phyloP scores from a whole-genome alignment of 2,113 vertebrate species.

The Melanocharis versteri region DNA sequence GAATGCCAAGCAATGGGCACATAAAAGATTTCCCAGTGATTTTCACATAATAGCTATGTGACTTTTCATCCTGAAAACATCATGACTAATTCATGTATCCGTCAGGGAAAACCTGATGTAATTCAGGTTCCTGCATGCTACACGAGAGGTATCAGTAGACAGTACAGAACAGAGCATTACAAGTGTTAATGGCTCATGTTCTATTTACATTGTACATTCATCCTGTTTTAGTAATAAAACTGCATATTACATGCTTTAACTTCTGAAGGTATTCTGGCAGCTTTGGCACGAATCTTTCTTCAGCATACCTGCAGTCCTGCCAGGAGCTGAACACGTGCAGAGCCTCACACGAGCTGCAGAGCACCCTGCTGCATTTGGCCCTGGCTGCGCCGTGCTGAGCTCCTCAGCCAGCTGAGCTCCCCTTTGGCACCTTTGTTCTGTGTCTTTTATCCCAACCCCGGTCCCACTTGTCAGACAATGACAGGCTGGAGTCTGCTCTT shows the following conservation, averaged over 20 bases:
- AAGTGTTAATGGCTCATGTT: constrained; percentile 45
- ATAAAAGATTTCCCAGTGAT: not conserved
- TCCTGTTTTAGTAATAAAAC: constrained; percentile 33
- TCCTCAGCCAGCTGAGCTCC: not conserved
- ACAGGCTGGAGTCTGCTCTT: constrained; percentile 23
- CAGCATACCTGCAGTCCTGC: not conserved
- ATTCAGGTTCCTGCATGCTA: constrained; percentile 42
- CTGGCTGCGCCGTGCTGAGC: not conserved
- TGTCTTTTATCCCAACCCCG: constrained; percentile 26
- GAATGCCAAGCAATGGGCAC: constrained; percentile 30
- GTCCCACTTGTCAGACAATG: constrained; percentile 3
- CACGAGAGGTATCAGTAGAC: not conserved
- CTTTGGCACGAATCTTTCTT: not conserved
- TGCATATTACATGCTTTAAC: not conserved
- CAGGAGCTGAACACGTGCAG: not conserved
- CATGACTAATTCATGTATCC: constrained; percentile 61
- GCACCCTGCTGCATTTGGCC: not conserved
- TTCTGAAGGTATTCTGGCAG: constrained; percentile 7
- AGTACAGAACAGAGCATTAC: not conserved
- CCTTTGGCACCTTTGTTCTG: constrained; percentile 29
- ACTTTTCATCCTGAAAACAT: constrained; percentile 45
- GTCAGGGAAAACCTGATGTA: constrained; percentile 37
- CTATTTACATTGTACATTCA: constrained; percentile 39
- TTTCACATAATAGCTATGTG: constrained; percentile 32
- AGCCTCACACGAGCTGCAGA: not conserved